phyloP scores from a whole-genome alignment of 2,888 invertebrate species.

The Drosophila paramelanica region DNA sequence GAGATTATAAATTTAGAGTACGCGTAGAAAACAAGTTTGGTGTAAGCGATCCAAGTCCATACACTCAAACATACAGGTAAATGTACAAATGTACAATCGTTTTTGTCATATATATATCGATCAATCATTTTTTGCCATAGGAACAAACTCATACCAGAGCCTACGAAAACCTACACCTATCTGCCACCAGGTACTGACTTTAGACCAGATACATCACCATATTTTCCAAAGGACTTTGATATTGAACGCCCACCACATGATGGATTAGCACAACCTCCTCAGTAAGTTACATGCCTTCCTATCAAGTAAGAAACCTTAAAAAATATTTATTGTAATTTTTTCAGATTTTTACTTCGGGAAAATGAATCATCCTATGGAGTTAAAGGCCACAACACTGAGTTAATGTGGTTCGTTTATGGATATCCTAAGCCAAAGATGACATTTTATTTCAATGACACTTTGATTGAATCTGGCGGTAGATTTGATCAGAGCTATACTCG shows the following conservation, averaged over 20 bases:
- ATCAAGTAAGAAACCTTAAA: background rate
- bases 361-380: constrained; percentile 95
- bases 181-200: constrained; percentile 92
- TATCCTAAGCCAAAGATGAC: constrained; percentile 97
- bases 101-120: too few relatives aligned
- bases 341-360: constrained; percentile 93
- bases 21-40: constrained; percentile 98
- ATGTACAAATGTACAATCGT: background rate
- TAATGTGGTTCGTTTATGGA: constrained; percentile 98
- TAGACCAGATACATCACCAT: constrained; percentile 93
- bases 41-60: constrained; percentile 97
- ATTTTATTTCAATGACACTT: constrained; percentile 94
- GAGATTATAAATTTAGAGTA: constrained; percentile 97
- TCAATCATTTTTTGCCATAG: constrained; percentile 81
- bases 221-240: constrained; percentile 96
- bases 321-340: background rate
- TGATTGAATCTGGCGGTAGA: constrained; percentile 92
- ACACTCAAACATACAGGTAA: constrained; percentile 90
- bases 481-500: constrained; percentile 95
- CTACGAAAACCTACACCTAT: constrained; percentile 92
- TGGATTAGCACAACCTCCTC: constrained; percentile 92
- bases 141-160: constrained; percentile 91
- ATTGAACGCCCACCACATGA: constrained; percentile 94
- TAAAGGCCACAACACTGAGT: constrained; percentile 94
- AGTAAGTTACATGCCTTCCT: constrained; percentile 70